Evolutionary conservation across 1,140 invertebrate species (phyloP).

Genomic region (Panulirus ornatus): DNA sequence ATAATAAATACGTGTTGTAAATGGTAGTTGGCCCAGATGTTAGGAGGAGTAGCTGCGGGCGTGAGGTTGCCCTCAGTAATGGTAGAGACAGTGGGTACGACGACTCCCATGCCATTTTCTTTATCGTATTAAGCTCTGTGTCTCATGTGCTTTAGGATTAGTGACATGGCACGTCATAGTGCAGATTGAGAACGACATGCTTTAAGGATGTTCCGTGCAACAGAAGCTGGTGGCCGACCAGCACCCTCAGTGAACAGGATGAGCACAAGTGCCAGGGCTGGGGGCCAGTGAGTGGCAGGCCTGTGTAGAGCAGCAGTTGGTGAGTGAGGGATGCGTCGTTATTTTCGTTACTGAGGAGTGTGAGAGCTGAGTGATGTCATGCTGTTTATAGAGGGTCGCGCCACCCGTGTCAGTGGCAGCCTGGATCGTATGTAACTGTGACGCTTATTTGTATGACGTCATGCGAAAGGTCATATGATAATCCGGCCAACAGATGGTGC

Average conservation of each 20-base stretch:
- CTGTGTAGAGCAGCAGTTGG: not conserved
- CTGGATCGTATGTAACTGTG: not conserved
- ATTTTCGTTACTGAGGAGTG: not conserved
- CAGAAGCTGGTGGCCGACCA: not conserved
- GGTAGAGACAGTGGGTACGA: not conserved
- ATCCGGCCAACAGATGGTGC: not conserved
- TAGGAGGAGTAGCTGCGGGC: not conserved
- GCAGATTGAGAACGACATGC: too few species aligned
- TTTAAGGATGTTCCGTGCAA: not conserved
- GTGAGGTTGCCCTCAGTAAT: not conserved
- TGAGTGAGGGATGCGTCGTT: not conserved
- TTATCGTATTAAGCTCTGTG: not conserved
- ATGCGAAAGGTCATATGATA: not conserved
- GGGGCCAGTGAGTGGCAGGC: too few species aligned
- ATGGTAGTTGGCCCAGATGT: not conserved
- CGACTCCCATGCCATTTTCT: not conserved
- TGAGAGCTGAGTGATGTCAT: not conserved
- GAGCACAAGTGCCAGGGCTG: not conserved
- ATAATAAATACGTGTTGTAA: not conserved
- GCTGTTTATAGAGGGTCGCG: not conserved
- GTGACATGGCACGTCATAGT: not conserved
- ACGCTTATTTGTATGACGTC: not conserved
- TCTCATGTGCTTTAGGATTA: not conserved
- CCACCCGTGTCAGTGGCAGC: too few species aligned
- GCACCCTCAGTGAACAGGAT: not conserved